Percentiles rank a stretch among this genome's conserved stretches.
phyloP scores from a whole-genome alignment of 2,113 vertebrate species.

The Neofelis nebulosa region DNA sequence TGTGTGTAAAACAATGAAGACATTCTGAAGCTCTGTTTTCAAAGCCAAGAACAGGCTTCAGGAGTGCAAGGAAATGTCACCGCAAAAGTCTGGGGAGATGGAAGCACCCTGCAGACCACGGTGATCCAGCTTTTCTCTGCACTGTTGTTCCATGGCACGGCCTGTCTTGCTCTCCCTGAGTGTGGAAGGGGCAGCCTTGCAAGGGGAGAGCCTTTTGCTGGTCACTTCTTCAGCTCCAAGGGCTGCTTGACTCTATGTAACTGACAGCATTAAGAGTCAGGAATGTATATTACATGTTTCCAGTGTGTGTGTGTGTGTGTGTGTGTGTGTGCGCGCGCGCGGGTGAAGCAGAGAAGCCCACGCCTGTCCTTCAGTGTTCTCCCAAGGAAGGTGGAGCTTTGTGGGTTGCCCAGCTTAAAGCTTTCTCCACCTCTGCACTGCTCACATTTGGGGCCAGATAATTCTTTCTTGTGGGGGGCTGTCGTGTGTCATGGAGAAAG shows the following conservation, averaged over 20 bases:
- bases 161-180: neutral
- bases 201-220: neutral
- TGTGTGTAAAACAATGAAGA: conserved; percentile 12
- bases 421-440: neutral
- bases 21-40: conserved; percentile 16
- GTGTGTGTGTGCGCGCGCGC: fast-evolving
- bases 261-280: neutral
- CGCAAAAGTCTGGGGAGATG: neutral
- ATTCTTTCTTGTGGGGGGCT: too few relatives aligned
- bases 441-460: too few relatives aligned
- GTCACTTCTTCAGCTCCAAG: neutral
- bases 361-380: fast-evolving
- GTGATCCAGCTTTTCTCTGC: neutral
- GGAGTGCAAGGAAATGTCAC: neutral
- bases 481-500: fast-evolving
- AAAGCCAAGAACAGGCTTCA: conserved; percentile 32
- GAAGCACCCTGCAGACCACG: neutral
- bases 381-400: fast-evolving
- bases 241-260: neutral
- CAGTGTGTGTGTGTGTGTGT: too few relatives aligned
- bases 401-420: fast-evolving
- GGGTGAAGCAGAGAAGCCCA: neutral
- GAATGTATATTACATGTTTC: neutral
- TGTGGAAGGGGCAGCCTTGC: neutral
- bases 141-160: fast-evolving